Evolutionary conservation across 1,140 invertebrate genomes (phyloP).

Genomic region (Cecropterus lyciades): DNA sequence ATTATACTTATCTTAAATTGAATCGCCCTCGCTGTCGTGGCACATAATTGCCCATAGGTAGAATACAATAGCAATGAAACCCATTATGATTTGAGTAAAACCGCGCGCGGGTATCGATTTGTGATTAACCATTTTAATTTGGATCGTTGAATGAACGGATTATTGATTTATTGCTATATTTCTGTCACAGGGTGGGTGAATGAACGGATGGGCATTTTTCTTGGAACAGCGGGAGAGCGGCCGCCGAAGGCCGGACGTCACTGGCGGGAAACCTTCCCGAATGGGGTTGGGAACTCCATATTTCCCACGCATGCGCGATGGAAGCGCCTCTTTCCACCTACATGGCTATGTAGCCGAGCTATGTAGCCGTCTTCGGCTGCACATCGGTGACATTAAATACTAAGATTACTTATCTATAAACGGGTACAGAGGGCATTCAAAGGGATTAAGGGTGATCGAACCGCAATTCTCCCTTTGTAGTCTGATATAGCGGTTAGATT

Average conservation of each 20-base stretch:
- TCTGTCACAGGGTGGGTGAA: conserved; percentile 23
- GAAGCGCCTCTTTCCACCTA: no score
- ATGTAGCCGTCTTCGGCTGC: no score
- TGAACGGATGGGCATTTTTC: conserved; percentile 25
- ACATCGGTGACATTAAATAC: conserved; percentile 9
- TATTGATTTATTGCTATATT: conserved; percentile 33
- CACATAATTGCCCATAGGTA: conserved; percentile 61
- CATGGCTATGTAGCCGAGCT: not conserved
- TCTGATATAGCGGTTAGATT: not conserved
- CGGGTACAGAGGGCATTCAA: conserved; percentile 2
- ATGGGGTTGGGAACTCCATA: conserved; percentile 44
- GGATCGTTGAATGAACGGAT: conserved; percentile 10
- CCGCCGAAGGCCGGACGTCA: conserved; percentile 46
- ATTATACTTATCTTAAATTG: conserved; percentile 51
- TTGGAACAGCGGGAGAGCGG: conserved; percentile 40
- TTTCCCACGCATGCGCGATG: conserved; percentile 57
- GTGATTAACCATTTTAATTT: conserved; percentile 35
- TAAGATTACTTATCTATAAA: not conserved
- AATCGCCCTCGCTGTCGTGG: conserved; percentile 66
- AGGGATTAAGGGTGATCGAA: conserved; percentile 4
- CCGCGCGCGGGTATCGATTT: conserved; percentile 47
- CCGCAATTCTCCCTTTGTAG: conserved; percentile 4
- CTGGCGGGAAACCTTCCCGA: conserved; percentile 67
- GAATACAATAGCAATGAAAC: conserved; percentile 33
- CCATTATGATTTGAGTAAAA: conserved; percentile 25